Conservation (phyloP, 1,140 invertebrate species). For the Goniozus legneri region DNA sequence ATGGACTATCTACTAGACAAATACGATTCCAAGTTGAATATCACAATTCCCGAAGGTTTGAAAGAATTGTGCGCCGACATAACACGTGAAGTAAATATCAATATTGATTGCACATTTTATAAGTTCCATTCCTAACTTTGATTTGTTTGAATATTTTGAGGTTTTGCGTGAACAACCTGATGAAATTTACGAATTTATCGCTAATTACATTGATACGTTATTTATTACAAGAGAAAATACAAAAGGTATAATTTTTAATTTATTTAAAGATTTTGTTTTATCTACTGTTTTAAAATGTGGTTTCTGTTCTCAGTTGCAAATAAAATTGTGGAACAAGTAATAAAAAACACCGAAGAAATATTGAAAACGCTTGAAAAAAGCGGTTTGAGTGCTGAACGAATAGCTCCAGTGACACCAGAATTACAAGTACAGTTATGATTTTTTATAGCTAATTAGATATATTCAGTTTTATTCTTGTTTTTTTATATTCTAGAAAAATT, state of each 20-base stretch:
- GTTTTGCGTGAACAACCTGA: constrained; percentile 61
- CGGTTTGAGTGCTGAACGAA: constrained; percentile 47
- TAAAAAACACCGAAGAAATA: constrained; percentile 43
- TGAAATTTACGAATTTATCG: constrained; percentile 63
- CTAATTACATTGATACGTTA: constrained; percentile 66
- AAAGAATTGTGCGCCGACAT: constrained; percentile 68
- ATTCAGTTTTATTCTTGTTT: too few species aligned
- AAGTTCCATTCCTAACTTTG: constrained; percentile 1
- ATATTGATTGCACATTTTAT: constrained; percentile 2
- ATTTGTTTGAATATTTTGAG: constrained; percentile 24
- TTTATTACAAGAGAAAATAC: constrained; percentile 65
- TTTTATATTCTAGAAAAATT: too few species aligned
- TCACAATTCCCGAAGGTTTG: constrained; percentile 60
- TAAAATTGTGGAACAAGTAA: constrained; percentile 50
- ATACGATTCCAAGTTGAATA: constrained; percentile 37
- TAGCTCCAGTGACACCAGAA: constrained; percentile 40
- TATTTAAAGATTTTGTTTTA: not conserved
- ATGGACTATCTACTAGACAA: constrained; percentile 38
- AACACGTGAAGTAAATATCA: constrained; percentile 58
- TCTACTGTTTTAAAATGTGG: constrained; percentile 8
- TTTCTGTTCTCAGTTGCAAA: constrained; percentile 42
- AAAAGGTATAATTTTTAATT: constrained; percentile 38
- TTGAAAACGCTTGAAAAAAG: constrained; percentile 41
- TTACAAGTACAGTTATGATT: constrained; percentile 35
- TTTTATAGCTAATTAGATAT: too few species aligned